These are phyloP conservation scores for Octodon degus DNA, from an alignment of 2,113 vertebrate genomes.

Conservation along the genomic window DNA sequence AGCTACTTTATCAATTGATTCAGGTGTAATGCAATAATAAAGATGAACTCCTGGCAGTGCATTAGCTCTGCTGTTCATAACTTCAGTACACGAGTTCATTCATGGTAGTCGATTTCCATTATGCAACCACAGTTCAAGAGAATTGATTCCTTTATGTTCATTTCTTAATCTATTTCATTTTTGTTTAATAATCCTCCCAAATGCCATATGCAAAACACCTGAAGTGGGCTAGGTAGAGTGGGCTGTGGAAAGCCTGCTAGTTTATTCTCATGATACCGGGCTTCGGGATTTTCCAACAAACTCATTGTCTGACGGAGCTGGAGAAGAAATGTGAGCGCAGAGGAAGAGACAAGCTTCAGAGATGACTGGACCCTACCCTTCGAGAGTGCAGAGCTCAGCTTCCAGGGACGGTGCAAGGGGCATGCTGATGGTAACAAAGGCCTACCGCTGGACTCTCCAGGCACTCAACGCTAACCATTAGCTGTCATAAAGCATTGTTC, in stretches of 20 bases:
- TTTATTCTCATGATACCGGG: slow-evolving; percentile 39
- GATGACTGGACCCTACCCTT: not conserved
- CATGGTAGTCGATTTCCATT: slow-evolving; percentile 92
- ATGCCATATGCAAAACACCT: slow-evolving; percentile 82
- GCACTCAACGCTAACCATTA: slow-evolving; percentile 42
- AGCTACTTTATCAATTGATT: slow-evolving; percentile 99
- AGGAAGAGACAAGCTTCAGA: not conserved
- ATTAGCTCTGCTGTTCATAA: slow-evolving; percentile 94
- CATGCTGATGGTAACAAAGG: slow-evolving; percentile 46
- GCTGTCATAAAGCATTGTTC: slow-evolving; percentile 43
- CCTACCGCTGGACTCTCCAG: slow-evolving; percentile 22
- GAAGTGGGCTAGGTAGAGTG: not conserved
- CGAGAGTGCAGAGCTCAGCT: not conserved
- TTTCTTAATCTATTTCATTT: slow-evolving; percentile 89
- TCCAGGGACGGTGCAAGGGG: not conserved
- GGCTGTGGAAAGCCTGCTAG: slow-evolving; percentile 55
- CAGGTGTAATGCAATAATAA: slow-evolving; percentile 99
- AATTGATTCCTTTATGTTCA: slow-evolving; percentile 89
- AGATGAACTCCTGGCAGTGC: slow-evolving; percentile 96
- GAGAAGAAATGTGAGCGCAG: not conserved
- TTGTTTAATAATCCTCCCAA: slow-evolving; percentile 85
- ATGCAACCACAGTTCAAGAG: slow-evolving; percentile 90
- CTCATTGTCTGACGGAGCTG: not conserved
- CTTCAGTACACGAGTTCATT: slow-evolving; percentile 89
- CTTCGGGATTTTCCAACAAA: slow-evolving; percentile 63